A percentile compares a stretch with the other conserved stretches of the same genome.
phyloP scores from a whole-genome alignment of 2,113 vertebrate genomes.

The Alligator sinensis region DNA sequence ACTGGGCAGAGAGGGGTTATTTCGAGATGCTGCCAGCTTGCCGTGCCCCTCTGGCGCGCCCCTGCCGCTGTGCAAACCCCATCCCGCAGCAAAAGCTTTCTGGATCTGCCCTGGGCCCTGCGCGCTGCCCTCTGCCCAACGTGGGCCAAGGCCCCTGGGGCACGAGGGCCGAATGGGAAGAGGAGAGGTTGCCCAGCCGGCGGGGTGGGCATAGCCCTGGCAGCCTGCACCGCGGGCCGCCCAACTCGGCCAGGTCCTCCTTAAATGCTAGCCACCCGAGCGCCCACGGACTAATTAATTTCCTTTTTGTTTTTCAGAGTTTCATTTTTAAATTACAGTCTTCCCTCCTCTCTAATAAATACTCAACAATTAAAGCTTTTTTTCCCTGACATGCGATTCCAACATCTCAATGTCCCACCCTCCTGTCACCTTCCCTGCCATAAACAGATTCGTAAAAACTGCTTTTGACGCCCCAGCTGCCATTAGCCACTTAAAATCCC shows the following conservation, averaged over 20 bases:
- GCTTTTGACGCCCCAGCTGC: constrained; percentile 89
- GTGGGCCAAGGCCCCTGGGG: not conserved
- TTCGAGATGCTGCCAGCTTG: not conserved
- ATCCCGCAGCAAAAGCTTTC: not conserved
- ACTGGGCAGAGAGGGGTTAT: too few species aligned
- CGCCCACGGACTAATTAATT: constrained; percentile 76
- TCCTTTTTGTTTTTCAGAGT: constrained; percentile 82
- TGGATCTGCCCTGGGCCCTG: not conserved
- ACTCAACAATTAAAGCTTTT: constrained; percentile 87
- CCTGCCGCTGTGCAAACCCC: not conserved
- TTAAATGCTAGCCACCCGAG: constrained; percentile 49
- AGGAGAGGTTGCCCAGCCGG: too few species aligned
- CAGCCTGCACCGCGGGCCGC: fast-evolving
- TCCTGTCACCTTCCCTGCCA: constrained; percentile 86
- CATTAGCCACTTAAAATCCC: constrained; percentile 92
- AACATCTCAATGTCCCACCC: constrained; percentile 84
- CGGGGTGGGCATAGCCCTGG: too few species aligned
- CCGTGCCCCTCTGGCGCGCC: not conserved
- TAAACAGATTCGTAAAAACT: constrained; percentile 88
- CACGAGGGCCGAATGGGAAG: not conserved
- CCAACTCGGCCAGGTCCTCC: not conserved
- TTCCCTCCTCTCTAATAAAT: constrained; percentile 87
- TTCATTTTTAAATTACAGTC: constrained; percentile 85
- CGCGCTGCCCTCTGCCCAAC: too few species aligned
- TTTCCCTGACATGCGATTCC: constrained; percentile 84